Evolutionary conservation across 1,140 invertebrate genomes (phyloP).

Genomic region (Drosophila kohkoa): DNA sequence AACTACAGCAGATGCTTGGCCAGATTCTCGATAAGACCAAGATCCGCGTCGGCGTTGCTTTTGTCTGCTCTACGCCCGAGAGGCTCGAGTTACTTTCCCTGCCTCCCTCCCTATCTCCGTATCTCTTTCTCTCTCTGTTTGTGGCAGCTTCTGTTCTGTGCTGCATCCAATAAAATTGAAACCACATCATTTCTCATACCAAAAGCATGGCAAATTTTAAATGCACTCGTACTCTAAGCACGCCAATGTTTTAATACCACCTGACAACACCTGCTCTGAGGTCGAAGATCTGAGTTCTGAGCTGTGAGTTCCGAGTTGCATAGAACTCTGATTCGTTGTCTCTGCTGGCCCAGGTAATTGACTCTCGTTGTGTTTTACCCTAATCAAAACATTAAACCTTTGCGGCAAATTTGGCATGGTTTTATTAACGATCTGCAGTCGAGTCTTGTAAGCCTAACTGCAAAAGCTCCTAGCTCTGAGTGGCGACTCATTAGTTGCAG

Average conservation of each 20-base stretch:
- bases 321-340: slow-evolving; percentile 28
- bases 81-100: neutral
- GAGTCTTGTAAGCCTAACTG: slow-evolving; percentile 37
- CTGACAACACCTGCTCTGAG: slow-evolving; percentile 51
- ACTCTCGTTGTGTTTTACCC: slow-evolving; percentile 35
- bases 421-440: slow-evolving; percentile 58
- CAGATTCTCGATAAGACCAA: slow-evolving; percentile 48
- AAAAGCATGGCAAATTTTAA: slow-evolving; percentile 71
- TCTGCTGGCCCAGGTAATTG: slow-evolving; percentile 35
- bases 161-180: slow-evolving; percentile 47
- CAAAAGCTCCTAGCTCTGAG: slow-evolving; percentile 24
- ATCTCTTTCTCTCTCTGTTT: too few species aligned
- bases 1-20: slow-evolving; percentile 31
- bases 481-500: slow-evolving; percentile 38
- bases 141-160: slow-evolving; percentile 47
- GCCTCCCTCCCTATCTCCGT: neutral
- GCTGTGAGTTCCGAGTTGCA: slow-evolving; percentile 8
- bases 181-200: slow-evolving; percentile 38
- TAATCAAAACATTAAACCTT: slow-evolving; percentile 80
- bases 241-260: slow-evolving; percentile 30
- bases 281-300: neutral
- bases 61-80: slow-evolving; percentile 10
- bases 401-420: slow-evolving; percentile 66
- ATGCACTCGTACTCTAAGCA: slow-evolving; percentile 60
- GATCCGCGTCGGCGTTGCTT: slow-evolving; percentile 36